Conservation (phyloP, 2,888 invertebrate genomes). For the Netelia inedita region DNA sequence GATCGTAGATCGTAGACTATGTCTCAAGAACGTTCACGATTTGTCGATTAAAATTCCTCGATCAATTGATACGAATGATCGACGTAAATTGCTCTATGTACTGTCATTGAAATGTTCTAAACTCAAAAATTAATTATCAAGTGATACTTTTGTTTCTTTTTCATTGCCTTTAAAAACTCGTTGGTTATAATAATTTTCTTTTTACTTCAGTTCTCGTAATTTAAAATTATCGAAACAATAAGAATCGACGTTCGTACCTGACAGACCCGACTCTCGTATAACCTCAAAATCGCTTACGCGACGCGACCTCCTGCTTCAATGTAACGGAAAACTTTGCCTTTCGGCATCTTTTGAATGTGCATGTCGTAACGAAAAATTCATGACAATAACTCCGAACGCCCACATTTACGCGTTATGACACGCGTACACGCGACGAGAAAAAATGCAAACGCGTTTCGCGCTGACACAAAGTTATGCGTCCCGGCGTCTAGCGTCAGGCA, state of each 20-base stretch:
- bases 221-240: no score
- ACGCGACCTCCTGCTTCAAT: neutral
- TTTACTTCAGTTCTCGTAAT: no score
- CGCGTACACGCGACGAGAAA: no score
- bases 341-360: neutral
- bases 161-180: no score
- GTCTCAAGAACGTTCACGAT: neutral
- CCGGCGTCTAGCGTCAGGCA: slow-evolving; percentile 56
- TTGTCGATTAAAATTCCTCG: slow-evolving; percentile 48
- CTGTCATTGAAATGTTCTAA: neutral
- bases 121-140: neutral
- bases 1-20: slow-evolving; percentile 9
- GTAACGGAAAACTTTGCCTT: neutral
- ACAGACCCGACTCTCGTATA: neutral
- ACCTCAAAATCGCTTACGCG: neutral
- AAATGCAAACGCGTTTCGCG: slow-evolving; percentile 31
- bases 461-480: slow-evolving; percentile 47
- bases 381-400: neutral
- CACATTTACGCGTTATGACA: neutral
- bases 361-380: slow-evolving; percentile 1
- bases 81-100: neutral
- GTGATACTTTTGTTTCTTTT: no score
- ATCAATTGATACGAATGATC: slow-evolving; percentile 30
- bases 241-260: no score
- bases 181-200: no score